These are phyloP conservation scores for Aleiodes sp. DNA, from an alignment of 1,140 invertebrate genomes.

Conservation along the genomic window DNA sequence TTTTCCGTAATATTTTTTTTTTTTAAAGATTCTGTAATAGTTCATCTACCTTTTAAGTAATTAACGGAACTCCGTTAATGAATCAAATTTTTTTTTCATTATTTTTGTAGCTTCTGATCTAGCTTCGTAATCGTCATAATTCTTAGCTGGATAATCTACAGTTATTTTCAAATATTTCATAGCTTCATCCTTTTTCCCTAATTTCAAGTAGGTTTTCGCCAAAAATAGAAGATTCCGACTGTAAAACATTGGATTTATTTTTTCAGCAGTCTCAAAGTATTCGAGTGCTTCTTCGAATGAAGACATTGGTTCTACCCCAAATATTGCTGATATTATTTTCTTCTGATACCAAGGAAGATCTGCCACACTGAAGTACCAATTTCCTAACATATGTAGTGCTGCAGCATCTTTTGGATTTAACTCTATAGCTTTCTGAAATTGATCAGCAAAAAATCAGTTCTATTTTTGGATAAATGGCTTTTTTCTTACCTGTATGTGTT, in stretches of 20 bases:
- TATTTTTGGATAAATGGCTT: no score
- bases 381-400: conserved; percentile 79
- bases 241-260: conserved; percentile 82
- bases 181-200: conserved; percentile 70
- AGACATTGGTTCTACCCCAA: conserved; percentile 79
- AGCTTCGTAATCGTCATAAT: conserved; percentile 68
- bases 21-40: no score
- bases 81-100: conserved; percentile 47
- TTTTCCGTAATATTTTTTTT: no score
- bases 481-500: conserved; percentile 76
- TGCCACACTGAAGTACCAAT: conserved; percentile 80
- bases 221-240: conserved; percentile 85
- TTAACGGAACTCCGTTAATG: no score
- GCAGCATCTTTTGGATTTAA: conserved; percentile 86
- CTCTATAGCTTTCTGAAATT: conserved; percentile 74
- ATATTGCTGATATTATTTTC: conserved; percentile 79
- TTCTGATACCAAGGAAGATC: conserved; percentile 84
- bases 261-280: conserved; percentile 80
- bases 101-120: conserved; percentile 59
- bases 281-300: conserved; percentile 83
- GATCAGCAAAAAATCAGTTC: not conserved
- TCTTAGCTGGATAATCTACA: conserved; percentile 65
- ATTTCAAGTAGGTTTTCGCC: conserved; percentile 74
- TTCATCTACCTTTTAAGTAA: no score
- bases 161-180: conserved; percentile 67